Conservation (phyloP, 2,113 vertebrate species). For the Mus spicilegus region DNA sequence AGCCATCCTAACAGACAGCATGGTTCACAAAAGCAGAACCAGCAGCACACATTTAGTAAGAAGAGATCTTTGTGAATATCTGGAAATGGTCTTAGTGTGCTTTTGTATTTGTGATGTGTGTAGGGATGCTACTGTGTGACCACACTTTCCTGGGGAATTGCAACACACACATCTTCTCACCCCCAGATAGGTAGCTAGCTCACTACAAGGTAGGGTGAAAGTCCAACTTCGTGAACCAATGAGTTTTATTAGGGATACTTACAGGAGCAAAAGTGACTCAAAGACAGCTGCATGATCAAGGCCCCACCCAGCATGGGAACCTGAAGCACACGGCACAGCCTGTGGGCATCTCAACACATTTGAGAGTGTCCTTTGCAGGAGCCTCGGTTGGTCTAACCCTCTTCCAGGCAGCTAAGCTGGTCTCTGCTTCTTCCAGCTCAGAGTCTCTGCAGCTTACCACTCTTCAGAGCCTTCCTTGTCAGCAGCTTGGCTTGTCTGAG, state of each 20-base stretch:
- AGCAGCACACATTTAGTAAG: not conserved
- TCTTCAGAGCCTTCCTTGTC: not conserved
- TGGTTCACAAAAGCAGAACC: not conserved
- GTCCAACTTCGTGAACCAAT: not conserved
- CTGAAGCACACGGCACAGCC: not conserved
- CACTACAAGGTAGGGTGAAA: not conserved
- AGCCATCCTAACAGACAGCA: not conserved
- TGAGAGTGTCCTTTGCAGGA: not conserved
- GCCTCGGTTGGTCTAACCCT: not conserved
- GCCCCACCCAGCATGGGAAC: not conserved
- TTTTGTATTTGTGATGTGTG: not conserved
- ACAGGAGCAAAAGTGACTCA: not conserved
- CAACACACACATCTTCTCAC: not conserved
- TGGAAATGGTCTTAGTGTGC: not conserved
- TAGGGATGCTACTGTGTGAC: not conserved
- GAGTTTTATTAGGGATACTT: not conserved
- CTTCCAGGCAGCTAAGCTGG: not conserved
- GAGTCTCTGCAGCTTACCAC: not conserved
- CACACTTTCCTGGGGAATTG: not conserved
- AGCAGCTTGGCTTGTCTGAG: not conserved
- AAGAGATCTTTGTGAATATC: constrained; percentile 21
- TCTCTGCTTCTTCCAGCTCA: not conserved
- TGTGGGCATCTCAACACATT: no score
- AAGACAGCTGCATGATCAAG: not conserved
- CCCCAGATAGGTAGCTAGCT: not conserved